A percentile compares a stretch with the other conserved stretches of the same genome.
phyloP scores from a whole-genome alignment of 2,888 invertebrate genomes.

The Tethea ocularis region DNA sequence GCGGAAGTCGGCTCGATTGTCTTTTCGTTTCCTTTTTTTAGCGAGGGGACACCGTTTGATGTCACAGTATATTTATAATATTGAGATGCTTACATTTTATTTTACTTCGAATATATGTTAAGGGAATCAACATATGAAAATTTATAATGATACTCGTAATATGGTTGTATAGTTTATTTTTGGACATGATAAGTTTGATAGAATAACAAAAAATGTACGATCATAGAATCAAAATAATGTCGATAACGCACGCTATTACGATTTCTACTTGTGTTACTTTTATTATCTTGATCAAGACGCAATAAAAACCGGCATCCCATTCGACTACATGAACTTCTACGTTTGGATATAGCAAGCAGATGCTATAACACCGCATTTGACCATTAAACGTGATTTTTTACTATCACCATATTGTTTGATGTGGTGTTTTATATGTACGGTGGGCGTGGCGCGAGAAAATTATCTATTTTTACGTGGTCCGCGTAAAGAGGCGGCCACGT shows the following conservation, averaged over 20 bases:
- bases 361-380: constrained; percentile 15
- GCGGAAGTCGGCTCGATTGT: constrained; percentile 65
- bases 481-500: constrained; percentile 79
- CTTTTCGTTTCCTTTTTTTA: constrained; percentile 61
- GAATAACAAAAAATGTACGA: no score
- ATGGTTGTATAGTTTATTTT: no score
- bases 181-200: no score
- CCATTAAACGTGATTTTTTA: constrained; percentile 61
- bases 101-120: neutral
- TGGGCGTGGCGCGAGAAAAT: constrained; percentile 81
- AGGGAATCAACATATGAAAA: no score
- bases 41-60: constrained; percentile 50
- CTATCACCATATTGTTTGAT: constrained; percentile 71
- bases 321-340: constrained; percentile 11
- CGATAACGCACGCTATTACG: no score
- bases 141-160: no score
- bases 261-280: neutral
- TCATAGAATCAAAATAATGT: no score
- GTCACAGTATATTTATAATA: constrained; percentile 38
- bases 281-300: neutral
- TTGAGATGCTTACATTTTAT: constrained; percentile 24
- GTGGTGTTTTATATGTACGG: constrained; percentile 78
- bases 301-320: neutral
- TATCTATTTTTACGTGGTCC: constrained; percentile 76
- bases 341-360: constrained; percentile 55